Evolutionary conservation across 1,140 invertebrate species (phyloP), one percentile per base, ranked within the genome.

Genomic region (Drosophila pallidifrons): DNA sequence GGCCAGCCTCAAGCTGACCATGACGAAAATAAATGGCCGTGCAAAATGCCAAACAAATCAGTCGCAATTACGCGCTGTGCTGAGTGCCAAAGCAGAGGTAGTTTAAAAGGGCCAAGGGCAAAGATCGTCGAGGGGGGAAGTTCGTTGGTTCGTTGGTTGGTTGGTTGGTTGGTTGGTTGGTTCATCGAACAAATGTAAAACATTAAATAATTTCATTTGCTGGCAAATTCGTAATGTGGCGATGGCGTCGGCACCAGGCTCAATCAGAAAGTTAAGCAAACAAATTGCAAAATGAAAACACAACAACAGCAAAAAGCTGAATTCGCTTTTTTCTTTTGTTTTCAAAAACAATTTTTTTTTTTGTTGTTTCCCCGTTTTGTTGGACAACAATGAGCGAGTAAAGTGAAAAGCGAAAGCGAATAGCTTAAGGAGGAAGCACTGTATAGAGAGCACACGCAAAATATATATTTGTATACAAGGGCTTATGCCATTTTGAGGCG

Each of bases 211-310:
- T 89, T 83, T 66, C 85, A 77, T 73, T 89, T 65, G 52, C 57
- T 16, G 60, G 57, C n/a, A 7, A 38, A 10, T 38, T 7, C 57
- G 83, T 66, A 79, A 59, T 66, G 81, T 68, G 81, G 20, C 20
- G 20, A 25, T 25, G 20, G 20, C 20, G 20, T 25, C 20, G 20
- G 65, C 79, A 82, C 46, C 80, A 77, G 82, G 82, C 83, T 82
- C 82, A 82, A 87, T 87, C 83, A 87, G 82, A 87, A 87, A 87
- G 83, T 87, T 89, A 75, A 72, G 73, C 77, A 88, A 88, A 87
- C 83, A 87, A 87, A 87, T 88, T 82, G 82, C 73, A 73, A 73
- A 82, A 75, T 78, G 69, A 69, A 75, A 71, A 76, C 67, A 72
- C 20, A 38, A 10, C 35, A 59, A 45, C 64, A 68, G 64, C 47